A percentile compares a stretch with the other conserved stretches of the same genome.
Conservation (phyloP, 1,140 invertebrate species). For the Sarcophaga peregrina region DNA sequence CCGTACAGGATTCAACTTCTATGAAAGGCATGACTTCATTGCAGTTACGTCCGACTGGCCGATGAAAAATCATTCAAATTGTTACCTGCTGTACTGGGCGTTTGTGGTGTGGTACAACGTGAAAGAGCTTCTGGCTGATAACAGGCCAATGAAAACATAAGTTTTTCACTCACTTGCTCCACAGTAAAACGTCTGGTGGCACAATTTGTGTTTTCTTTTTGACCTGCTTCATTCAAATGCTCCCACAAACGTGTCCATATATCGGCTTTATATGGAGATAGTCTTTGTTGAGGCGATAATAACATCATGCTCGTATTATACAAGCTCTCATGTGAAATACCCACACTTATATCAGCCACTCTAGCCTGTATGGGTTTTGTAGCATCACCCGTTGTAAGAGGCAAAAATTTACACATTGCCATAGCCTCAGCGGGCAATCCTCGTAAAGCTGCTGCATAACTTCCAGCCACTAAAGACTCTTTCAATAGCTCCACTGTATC, state of each 20-base stretch:
- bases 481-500: conserved; percentile 72
- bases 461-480: conserved; percentile 80
- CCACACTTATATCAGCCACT: conserved; percentile 60
- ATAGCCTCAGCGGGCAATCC: conserved; percentile 77
- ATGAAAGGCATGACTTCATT: conserved; percentile 78
- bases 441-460: conserved; percentile 77
- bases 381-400: conserved; percentile 73
- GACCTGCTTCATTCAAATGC: conserved; percentile 69
- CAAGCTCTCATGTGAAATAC: conserved; percentile 73
- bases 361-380: conserved; percentile 61
- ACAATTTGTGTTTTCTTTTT: conserved; percentile 67
- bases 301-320: conserved; percentile 86
- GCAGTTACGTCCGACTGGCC: conserved; percentile 61
- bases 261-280: conserved; percentile 81
- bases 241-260: conserved; percentile 86
- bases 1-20: conserved; percentile 86
- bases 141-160: conserved; percentile 80
- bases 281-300: conserved; percentile 81
- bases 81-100: conserved; percentile 69
- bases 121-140: conserved; percentile 88
- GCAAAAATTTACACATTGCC: conserved; percentile 75
- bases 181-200: conserved; percentile 72
- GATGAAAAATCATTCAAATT: conserved; percentile 69
- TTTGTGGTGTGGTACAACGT: conserved; percentile 83
- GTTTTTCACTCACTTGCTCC: conserved; percentile 78